phyloP scores from a whole-genome alignment of 2,113 vertebrate genomes.

The Climacteris rufus region DNA sequence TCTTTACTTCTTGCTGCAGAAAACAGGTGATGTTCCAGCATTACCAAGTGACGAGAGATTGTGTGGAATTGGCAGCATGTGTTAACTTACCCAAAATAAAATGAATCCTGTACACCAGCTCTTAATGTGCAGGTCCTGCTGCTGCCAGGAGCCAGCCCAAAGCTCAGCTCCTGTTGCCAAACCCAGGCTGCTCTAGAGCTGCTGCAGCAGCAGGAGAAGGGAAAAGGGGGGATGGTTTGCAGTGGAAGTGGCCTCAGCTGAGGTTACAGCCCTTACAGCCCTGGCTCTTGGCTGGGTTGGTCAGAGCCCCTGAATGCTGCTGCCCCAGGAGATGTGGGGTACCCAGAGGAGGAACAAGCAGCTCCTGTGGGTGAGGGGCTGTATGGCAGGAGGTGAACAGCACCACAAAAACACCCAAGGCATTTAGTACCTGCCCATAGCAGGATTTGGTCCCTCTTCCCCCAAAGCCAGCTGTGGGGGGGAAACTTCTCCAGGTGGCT shows the following conservation, averaged over 20 bases:
- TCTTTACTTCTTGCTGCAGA: not conserved
- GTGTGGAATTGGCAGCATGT: fast-evolving
- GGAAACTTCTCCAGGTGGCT: not conserved
- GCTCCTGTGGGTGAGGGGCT: not conserved
- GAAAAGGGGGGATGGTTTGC: not conserved
- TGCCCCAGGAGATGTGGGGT: not conserved
- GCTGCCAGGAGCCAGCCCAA: not conserved
- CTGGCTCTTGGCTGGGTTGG: not conserved
- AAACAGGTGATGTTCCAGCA: not conserved
- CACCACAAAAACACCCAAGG: not conserved
- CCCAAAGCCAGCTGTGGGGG: not conserved
- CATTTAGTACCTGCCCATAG: fast-evolving
- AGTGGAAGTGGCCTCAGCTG: not conserved
- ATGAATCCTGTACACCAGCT: not conserved
- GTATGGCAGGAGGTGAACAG: not conserved
- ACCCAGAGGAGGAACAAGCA: not conserved
- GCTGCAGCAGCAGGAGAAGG: not conserved
- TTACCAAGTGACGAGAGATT: fast-evolving
- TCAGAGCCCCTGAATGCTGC: too few relatives aligned
- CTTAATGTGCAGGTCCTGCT: not conserved
- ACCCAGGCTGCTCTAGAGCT: not conserved
- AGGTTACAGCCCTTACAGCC: not conserved
- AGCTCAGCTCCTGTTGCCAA: not conserved
- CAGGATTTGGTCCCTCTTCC: not conserved
- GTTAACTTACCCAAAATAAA: not conserved